These are phyloP conservation scores for Pseudomyrmex concolor DNA, from an alignment of 1,140 invertebrate species.

Conservation along the genomic window DNA sequence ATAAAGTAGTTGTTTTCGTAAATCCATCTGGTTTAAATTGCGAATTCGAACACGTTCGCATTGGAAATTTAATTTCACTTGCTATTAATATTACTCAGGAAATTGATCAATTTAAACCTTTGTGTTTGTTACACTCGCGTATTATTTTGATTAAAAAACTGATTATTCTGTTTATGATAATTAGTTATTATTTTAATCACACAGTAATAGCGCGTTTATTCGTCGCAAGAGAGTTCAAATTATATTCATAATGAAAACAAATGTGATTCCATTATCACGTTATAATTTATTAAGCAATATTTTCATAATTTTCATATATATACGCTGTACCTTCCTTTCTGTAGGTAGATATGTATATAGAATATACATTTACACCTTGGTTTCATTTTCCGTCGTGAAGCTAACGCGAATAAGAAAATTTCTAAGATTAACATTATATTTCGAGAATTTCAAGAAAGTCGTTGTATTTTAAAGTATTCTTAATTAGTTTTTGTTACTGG, in stretches of 20 bases:
- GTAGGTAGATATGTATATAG: background rate
- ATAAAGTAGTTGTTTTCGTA: conserved; percentile 11
- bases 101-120: conserved; percentile 34
- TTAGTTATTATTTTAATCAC: conserved; percentile 50
- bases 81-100: background rate
- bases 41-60: background rate
- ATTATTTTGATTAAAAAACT: conserved; percentile 43
- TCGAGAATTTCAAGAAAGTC: background rate
- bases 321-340: background rate
- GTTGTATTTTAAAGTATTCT: too few relatives aligned
- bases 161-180: conserved; percentile 46
- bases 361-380: conserved; percentile 15
- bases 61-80: background rate
- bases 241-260: conserved; percentile 23
- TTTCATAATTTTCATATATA: conserved; percentile 25
- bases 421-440: background rate
- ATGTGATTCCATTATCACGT: conserved; percentile 31
- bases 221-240: conserved; percentile 24
- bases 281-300: conserved; percentile 31
- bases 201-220: conserved; percentile 41
- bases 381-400: background rate
- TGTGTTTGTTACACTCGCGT: conserved; percentile 17
- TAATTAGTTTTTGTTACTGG: too few relatives aligned
- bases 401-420: background rate
- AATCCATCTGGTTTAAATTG: conserved; percentile 9